phyloP scores from a whole-genome alignment of 1,140 invertebrate species.

The Gyrodactylus salaris region DNA sequence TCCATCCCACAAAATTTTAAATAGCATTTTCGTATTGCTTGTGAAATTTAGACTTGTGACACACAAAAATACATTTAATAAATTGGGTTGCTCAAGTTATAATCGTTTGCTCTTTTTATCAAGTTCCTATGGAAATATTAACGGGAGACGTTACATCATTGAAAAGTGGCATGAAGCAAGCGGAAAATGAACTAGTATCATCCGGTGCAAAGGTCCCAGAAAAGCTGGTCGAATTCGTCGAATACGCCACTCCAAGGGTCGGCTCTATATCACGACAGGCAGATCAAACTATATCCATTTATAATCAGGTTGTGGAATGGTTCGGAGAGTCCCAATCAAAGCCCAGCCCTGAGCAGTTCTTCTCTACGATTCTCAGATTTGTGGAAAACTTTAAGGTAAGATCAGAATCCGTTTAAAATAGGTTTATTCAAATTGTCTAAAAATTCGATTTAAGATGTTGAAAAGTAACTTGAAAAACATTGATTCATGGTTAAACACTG shows the following conservation, averaged over 20 bases:
- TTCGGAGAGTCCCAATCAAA: constrained; percentile 2
- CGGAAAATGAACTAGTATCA: neutral
- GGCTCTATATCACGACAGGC: neutral
- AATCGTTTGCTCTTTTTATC: too few species aligned
- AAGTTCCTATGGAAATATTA: neutral
- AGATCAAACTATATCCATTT: neutral
- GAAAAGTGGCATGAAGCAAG: constrained; percentile 1
- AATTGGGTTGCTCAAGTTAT: too few species aligned
- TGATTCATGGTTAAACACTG: neutral
- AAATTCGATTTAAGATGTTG: neutral
- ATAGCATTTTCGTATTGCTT: too few species aligned
- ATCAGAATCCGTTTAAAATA: neutral
- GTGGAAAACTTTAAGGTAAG: constrained; percentile 1
- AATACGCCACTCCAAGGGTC: neutral
- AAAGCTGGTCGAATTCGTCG: neutral
- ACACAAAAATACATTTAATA: too few species aligned
- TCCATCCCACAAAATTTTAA: too few species aligned
- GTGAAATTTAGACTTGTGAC: too few species aligned
- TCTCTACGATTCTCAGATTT: neutral
- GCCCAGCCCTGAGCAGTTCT: neutral
- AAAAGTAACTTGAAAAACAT: too few species aligned
- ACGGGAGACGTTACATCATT: neutral
- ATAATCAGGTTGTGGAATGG: neutral
- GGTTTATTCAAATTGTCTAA: neutral
- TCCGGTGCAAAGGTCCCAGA: neutral